Percentiles rank a stretch among this genome's conserved stretches.
Evolutionary conservation across 2,797 vertebrate genomes (phyloP).

Genomic region (Octomys mimax): DNA sequence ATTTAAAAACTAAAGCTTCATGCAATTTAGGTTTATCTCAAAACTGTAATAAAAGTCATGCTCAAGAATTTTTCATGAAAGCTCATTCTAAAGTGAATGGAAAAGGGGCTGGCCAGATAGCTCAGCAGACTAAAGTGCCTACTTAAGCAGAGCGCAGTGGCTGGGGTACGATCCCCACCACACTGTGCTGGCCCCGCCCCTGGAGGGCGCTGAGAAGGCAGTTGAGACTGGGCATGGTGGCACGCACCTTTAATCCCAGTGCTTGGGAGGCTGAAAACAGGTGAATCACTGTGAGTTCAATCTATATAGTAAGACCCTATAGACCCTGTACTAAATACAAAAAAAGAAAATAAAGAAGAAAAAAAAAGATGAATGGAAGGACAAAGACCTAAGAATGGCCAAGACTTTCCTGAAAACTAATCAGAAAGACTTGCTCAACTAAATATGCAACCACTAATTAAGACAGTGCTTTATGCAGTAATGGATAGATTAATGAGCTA

Average conservation of each 20-base stretch:
- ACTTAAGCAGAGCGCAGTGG: no score
- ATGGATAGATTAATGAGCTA: neutral
- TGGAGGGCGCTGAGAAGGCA: no score
- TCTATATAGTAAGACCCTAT: no score
- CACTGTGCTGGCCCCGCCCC: no score
- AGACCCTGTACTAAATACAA: no score
- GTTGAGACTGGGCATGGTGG: no score
- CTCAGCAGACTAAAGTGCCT: no score
- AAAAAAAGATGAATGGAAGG: neutral
- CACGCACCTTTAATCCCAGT: no score
- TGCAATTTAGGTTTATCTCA: neutral
- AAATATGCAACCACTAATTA: neutral
- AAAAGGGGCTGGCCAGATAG: neutral
- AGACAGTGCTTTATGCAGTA: neutral
- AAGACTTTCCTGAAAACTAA: neutral
- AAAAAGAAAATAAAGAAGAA: no score
- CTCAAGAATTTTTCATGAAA: constrained; percentile 12
- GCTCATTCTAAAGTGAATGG: neutral
- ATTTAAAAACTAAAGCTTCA: neutral
- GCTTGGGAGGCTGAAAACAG: no score
- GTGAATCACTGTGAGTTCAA: no score
- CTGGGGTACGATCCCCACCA: no score
- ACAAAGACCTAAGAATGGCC: neutral
- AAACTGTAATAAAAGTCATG: constrained; percentile 20
- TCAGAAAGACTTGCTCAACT: neutral